A percentile compares a stretch with the other conserved stretches of the same genome.
phyloP scores from a whole-genome alignment of 1,140 invertebrate species.

The Rhagoletis zephyria region DNA sequence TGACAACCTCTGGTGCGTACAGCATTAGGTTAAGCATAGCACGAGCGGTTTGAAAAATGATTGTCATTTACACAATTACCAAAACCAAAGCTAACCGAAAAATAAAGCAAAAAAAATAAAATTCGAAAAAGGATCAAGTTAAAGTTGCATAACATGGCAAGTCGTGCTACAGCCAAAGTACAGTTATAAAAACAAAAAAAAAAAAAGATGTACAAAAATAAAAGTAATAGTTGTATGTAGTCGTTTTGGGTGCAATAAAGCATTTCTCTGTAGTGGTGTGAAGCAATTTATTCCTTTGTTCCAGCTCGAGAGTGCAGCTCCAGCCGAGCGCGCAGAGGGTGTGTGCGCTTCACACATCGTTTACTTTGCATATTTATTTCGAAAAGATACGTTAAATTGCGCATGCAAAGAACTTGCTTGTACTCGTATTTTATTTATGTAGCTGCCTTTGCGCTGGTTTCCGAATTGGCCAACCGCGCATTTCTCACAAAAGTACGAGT shows the following conservation, averaged over 20 bases:
- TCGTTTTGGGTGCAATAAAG: constrained; percentile 41
- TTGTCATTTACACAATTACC: constrained; percentile 52
- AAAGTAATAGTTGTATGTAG: constrained; percentile 35
- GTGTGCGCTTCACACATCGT: constrained; percentile 30
- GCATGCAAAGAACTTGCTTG: constrained; percentile 22
- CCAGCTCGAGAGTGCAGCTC: neutral
- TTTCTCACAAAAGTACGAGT: too few species aligned
- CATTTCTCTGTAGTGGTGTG: constrained; percentile 43
- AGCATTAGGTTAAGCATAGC: constrained; percentile 20
- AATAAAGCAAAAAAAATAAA: neutral
- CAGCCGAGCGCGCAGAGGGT: neutral
- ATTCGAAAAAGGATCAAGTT: neutral
- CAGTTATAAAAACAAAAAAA: constrained; percentile 31
- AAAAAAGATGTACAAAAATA: neutral
- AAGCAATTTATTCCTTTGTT: constrained; percentile 50
- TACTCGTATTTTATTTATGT: too few species aligned
- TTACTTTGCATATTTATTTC: constrained; percentile 48
- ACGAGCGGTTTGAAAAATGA: constrained; percentile 41
- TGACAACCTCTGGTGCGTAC: constrained; percentile 23
- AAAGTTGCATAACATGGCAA: neutral
- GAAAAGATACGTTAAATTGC: constrained; percentile 44
- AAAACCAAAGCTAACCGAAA: constrained; percentile 34
- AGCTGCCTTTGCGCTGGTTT: constrained; percentile 4
- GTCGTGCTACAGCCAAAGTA: neutral
- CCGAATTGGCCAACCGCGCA: too few species aligned